Percentiles rank a stretch among this genome's conserved stretches.
Evolutionary conservation across 2,113 vertebrate species (phyloP).

Genomic region (Pachypanchax playfairii): DNA sequence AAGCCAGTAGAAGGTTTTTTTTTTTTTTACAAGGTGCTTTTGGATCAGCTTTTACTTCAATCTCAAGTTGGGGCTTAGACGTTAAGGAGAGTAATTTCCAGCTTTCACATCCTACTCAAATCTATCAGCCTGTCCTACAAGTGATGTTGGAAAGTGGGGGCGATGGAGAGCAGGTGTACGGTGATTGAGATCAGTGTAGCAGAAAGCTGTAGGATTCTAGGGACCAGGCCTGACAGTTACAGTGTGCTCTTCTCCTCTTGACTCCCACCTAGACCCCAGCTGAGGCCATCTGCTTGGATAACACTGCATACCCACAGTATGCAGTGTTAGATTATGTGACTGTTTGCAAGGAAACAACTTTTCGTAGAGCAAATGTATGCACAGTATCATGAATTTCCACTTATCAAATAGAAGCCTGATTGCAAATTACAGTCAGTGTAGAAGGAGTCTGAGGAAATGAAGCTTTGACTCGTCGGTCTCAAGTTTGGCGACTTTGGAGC

Average conservation of each 20-base stretch:
- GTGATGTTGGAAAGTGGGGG: slow-evolving; percentile 51
- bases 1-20: slow-evolving; percentile 39
- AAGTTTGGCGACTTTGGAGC: neutral
- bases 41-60: slow-evolving; percentile 42
- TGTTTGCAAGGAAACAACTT: slow-evolving; percentile 12
- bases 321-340: slow-evolving; percentile 33
- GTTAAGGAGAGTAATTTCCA: slow-evolving; percentile 57
- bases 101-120: slow-evolving; percentile 51
- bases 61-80: slow-evolving; percentile 41
- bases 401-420: neutral
- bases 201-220: slow-evolving; percentile 69
- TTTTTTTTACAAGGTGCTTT: slow-evolving; percentile 28
- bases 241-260: slow-evolving; percentile 62
- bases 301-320: slow-evolving; percentile 35
- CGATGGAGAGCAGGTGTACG: slow-evolving; percentile 66
- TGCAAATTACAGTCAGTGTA: neutral
- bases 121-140: slow-evolving; percentile 52
- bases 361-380: neutral
- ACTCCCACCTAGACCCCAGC: slow-evolving; percentile 56
- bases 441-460: neutral
- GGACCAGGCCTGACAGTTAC: slow-evolving; percentile 66
- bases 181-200: slow-evolving; percentile 71
- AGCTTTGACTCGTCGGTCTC: neutral
- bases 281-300: slow-evolving; percentile 73
- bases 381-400: slow-evolving; percentile 6